Percentiles rank a stretch among this genome's conserved stretches.
These are phyloP conservation scores for Sorex fumeus DNA, from an alignment of 2,113 vertebrate species.

Conservation along the genomic window DNA sequence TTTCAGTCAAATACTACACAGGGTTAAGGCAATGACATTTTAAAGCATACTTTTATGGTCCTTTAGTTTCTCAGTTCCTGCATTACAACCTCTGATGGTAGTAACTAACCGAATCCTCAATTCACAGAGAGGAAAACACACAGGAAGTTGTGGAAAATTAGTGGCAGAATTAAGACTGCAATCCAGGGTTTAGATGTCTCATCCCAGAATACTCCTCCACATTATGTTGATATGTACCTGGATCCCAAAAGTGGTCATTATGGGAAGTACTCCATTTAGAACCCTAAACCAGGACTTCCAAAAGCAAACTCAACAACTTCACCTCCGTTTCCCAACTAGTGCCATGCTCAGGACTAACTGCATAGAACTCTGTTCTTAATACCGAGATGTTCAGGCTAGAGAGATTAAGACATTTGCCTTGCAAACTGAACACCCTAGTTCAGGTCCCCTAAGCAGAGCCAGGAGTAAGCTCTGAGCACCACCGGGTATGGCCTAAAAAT, in stretches of 20 bases:
- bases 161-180: background rate
- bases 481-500: too few relatives aligned
- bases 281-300: background rate
- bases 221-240: background rate
- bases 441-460: too few relatives aligned
- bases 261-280: background rate
- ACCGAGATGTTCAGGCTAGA: constrained; percentile 11
- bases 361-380: constrained; percentile 57
- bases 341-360: constrained; percentile 66
- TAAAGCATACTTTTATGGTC: background rate
- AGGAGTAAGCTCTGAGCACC: too few relatives aligned
- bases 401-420: too few relatives aligned
- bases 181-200: background rate
- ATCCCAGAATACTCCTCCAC: background rate
- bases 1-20: background rate
- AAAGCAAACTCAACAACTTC: constrained; percentile 6
- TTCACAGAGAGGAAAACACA: constrained; percentile 8
- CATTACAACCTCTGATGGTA: background rate
- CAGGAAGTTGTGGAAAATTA: background rate
- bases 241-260: constrained; percentile 11
- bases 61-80: background rate
- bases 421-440: too few relatives aligned
- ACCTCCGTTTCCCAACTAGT: background rate
- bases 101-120: background rate
- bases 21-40: background rate